Evolutionary conservation across 2,888 invertebrate species (phyloP), one percentile per base, ranked within the genome.

Genomic region (Hirtodrosophila trivittata): DNA sequence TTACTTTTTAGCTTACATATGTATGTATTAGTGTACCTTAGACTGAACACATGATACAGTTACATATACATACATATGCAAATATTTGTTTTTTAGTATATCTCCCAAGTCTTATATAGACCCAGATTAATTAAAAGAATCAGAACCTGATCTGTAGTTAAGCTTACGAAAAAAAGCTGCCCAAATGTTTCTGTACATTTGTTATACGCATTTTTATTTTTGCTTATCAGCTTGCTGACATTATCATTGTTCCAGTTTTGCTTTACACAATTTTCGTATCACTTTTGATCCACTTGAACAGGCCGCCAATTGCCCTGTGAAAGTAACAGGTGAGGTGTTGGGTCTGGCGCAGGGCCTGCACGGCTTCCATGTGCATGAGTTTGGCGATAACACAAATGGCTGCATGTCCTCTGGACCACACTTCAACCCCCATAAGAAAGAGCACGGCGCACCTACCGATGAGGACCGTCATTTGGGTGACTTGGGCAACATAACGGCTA

Each of bases 351-450:
- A 94, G 89, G 98, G 98, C 63, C 89, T 91, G 1, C 92, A 91
- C 64, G 91, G 91, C 14, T 97, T 98, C 92, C 98, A 98, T 89
- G 94, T 98, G 63, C 98, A 98, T 89, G 97, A 98, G 92, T 98
- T 97, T 89, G 98, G 98, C 0, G 98, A 98, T 91, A 97, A 96
- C 88, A 97, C 97, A 21, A 97, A 98, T 89, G 97, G 97, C 0
- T 98, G 98, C 91, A 96, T 95, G n/a, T 97, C 97, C 32, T 97
- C 98, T 28, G 98, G 98, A 0, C 92, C 96, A 0, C 98, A 98
- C 91, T 98, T 96, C 92, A 98, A 98, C 91, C 98, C 98, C 0
- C 75, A 90, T 42, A 93, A 93, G 75, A 93, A 93, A 81, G 95
- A 95, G 0, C 98, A 98, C 87, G 98, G 97, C 9, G 95, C 93